Conservation (phyloP, 2,888 invertebrate species). For the Thalpophila matura region DNA sequence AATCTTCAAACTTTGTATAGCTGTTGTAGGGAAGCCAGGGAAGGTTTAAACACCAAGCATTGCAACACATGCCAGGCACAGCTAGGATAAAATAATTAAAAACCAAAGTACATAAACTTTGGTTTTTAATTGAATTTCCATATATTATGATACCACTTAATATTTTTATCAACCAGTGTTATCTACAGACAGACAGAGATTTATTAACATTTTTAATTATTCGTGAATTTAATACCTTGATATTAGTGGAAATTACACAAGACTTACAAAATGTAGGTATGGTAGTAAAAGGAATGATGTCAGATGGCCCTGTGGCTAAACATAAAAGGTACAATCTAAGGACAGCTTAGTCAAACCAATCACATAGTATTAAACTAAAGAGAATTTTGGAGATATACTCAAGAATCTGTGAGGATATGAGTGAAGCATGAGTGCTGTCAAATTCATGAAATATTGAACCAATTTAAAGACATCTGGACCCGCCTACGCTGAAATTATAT, state of each 20-base stretch:
- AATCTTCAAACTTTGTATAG: too few relatives aligned
- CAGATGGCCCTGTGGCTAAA: not conserved
- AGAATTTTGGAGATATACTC: not conserved
- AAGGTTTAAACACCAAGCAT: too few relatives aligned
- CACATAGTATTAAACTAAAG: not conserved
- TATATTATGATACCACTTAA: slow-evolving; percentile 5
- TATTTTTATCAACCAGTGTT: not conserved
- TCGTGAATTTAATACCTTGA: not conserved
- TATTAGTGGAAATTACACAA: not conserved
- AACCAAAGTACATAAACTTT: too few relatives aligned
- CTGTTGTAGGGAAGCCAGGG: too few relatives aligned
- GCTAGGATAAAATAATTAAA: too few relatives aligned
- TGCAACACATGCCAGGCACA: too few relatives aligned
- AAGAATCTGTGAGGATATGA: slow-evolving; percentile 9
- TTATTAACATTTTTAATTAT: not conserved
- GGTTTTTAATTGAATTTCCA: slow-evolving; percentile 26
- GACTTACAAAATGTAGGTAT: slow-evolving; percentile 6
- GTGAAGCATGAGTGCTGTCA: slow-evolving; percentile 27
- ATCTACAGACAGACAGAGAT: not conserved
- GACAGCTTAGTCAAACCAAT: slow-evolving; percentile 20
- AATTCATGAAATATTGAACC: slow-evolving; percentile 42
- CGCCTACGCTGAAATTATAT: slow-evolving; percentile 61
- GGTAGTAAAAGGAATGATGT: not conserved
- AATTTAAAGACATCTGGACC: slow-evolving; percentile 39
- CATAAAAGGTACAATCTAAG: not conserved